Conservation (phyloP, 1,140 invertebrate genomes). For the Musca domestica region DNA sequence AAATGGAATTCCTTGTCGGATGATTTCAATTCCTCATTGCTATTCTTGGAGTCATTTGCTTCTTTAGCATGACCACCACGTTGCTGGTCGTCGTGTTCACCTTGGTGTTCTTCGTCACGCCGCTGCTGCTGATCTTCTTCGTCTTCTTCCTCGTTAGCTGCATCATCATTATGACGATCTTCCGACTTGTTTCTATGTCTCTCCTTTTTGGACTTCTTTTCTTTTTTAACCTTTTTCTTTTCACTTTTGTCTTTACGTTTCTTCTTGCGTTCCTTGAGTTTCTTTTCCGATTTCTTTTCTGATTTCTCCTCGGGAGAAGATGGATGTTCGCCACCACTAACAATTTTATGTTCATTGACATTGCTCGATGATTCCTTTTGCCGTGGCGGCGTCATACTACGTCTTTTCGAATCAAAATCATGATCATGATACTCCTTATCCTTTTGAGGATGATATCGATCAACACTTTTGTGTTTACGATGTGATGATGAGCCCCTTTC, state of each 20-base stretch:
- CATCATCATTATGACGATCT: not conserved
- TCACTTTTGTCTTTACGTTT: constrained; percentile 56
- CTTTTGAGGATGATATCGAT: not conserved
- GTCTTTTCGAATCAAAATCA: not conserved
- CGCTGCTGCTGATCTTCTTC: not conserved
- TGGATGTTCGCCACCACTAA: constrained; percentile 50
- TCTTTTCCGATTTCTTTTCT: constrained; percentile 47
- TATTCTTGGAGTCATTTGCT: not conserved
- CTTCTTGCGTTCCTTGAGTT: constrained; percentile 54
- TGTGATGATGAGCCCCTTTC: not conserved
- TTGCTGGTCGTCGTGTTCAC: constrained; percentile 6
- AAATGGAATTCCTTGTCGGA: not conserved
- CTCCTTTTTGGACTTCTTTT: constrained; percentile 36
- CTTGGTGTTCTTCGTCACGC: not conserved
- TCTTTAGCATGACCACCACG: not conserved
- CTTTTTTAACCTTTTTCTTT: constrained; percentile 60
- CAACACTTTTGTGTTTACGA: not conserved
- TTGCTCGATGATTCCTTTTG: not conserved
- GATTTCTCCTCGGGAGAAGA: constrained; percentile 55
- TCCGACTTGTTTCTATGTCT: constrained; percentile 13
- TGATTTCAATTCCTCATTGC: not conserved
- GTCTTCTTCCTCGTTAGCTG: not conserved
- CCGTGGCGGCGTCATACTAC: constrained; percentile 12
- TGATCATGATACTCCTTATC: not conserved
- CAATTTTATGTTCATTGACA: constrained; percentile 24